phyloP scores from a whole-genome alignment of 2,113 vertebrate genomes.

The Enhydra lutris region DNA sequence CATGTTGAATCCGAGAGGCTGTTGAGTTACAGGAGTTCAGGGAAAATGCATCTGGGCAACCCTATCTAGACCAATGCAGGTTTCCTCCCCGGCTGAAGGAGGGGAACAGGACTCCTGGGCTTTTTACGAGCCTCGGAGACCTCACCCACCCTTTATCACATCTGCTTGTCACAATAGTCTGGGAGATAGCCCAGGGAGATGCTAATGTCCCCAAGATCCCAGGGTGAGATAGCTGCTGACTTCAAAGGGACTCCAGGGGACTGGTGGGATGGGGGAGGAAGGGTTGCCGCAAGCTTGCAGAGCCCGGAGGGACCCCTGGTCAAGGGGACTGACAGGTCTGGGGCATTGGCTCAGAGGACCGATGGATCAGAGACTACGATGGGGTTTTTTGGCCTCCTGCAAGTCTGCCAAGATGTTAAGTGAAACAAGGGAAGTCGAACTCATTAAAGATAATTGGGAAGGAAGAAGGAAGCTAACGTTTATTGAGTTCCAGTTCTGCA shows the following conservation, averaged over 20 bases:
- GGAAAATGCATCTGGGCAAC: neutral
- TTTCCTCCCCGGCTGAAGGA: neutral
- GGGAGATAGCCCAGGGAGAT: slow-evolving; percentile 32
- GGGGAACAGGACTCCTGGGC: neutral
- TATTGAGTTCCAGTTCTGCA: neutral
- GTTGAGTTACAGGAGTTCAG: neutral
- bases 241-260: neutral
- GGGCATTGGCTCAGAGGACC: neutral
- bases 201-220: neutral
- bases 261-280: neutral
- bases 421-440: neutral
- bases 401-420: neutral
- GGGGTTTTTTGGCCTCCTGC: neutral
- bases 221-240: neutral
- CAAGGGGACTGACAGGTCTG: too few relatives aligned
- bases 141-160: neutral
- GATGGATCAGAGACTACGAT: neutral
- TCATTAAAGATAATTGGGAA: neutral
- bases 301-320: neutral
- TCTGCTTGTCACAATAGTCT: neutral
- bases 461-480: neutral
- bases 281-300: too few relatives aligned
- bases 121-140: neutral
- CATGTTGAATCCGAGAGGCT: neutral
- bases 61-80: neutral